These are phyloP conservation scores for Gymnodraco acuticeps DNA, from an alignment of 2,797 vertebrate species.

Conservation along the genomic window DNA sequence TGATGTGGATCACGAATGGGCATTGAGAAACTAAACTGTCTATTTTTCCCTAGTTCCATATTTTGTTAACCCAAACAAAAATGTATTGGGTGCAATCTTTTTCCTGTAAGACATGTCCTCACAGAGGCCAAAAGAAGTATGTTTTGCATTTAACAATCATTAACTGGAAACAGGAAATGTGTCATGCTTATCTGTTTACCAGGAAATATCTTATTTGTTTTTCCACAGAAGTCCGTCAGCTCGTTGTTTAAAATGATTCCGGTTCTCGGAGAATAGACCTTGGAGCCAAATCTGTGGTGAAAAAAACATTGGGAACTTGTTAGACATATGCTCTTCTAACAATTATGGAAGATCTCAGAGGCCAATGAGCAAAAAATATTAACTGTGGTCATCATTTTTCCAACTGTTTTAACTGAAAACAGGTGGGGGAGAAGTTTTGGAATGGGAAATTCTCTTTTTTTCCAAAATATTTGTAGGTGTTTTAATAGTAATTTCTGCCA, in stretches of 20 bases:
- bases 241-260: constrained; percentile 94
- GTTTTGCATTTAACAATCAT: neutral
- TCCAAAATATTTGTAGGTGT: too few relatives aligned
- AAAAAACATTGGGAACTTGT: neutral
- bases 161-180: too few relatives aligned
- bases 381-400: too few relatives aligned
- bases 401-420: too few relatives aligned
- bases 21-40: neutral
- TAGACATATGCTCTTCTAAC: neutral
- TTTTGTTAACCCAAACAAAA: too few relatives aligned
- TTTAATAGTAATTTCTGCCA: too few relatives aligned
- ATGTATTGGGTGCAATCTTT: neutral
- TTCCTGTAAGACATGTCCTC: too few relatives aligned
- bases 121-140: neutral
- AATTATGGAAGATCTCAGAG: neutral
- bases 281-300: constrained; percentile 90
- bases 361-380: too few relatives aligned
- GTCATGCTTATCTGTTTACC: constrained; percentile 64
- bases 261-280: constrained; percentile 87
- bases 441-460: too few relatives aligned
- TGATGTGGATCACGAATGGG: neutral
- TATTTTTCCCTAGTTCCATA: too few relatives aligned
- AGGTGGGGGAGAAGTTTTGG: too few relatives aligned
- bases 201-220: constrained; percentile 59
- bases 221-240: constrained; percentile 89